Conservation (phyloP, 2,797 vertebrate species). For the Acropternis orthonyx region DNA sequence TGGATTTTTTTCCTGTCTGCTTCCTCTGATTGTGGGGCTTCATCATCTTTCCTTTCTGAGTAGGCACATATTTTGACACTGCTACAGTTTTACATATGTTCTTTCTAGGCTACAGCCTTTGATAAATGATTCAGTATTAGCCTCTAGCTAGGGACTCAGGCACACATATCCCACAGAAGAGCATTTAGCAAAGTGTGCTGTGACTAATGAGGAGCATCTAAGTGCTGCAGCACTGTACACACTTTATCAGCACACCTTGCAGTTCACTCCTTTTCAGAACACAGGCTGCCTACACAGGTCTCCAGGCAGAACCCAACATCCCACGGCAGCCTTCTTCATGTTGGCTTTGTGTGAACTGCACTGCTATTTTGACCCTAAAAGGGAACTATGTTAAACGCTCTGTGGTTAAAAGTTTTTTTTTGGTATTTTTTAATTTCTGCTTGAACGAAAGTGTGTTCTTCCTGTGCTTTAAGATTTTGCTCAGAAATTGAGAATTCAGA, state of each 20-base stretch:
- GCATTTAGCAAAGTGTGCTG: not conserved
- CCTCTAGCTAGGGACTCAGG: not conserved
- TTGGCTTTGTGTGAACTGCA: not conserved
- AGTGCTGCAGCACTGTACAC: not conserved
- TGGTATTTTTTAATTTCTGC: not conserved
- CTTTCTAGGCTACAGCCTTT: not conserved
- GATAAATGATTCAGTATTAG: not conserved
- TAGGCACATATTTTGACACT: not conserved
- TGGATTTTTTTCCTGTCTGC: not conserved
- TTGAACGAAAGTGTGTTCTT: not conserved
- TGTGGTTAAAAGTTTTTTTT: not conserved
- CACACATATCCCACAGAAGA: accelerated
- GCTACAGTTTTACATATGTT: not conserved
- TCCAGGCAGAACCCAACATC: not conserved
- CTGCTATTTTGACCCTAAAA: not conserved
- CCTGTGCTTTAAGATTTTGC: not conserved
- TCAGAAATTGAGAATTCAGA: not conserved
- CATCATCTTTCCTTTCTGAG: not conserved
- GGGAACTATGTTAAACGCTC: not conserved
- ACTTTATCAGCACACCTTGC: not conserved
- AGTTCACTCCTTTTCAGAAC: not conserved
- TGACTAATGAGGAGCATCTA: not conserved
- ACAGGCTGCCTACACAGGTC: not conserved
- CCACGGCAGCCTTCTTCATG: not conserved
- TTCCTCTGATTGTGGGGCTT: not conserved